Percentiles rank a stretch among this genome's conserved stretches.
These are phyloP conservation scores for Lithophane ornitopus DNA, from an alignment of 2,888 invertebrate genomes.

Conservation along the genomic window DNA sequence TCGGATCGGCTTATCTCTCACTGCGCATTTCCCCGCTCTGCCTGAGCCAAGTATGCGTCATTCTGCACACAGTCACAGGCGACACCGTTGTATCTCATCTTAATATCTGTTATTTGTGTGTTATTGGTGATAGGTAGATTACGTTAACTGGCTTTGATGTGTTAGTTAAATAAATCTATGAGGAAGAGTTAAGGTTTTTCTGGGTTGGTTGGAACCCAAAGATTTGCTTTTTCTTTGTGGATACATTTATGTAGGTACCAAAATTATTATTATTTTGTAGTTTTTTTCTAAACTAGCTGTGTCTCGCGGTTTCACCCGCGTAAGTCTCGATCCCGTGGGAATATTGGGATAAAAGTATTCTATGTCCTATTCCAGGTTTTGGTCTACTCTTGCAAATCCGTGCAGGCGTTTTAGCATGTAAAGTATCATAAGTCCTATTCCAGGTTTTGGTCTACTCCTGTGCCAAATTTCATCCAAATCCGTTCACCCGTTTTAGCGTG, in stretches of 20 bases:
- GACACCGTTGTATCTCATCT: conserved; percentile 73
- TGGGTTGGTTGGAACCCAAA: no score
- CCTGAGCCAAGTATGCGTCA: conserved; percentile 86
- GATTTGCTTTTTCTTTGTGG: neutral
- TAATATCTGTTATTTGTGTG: conserved; percentile 66
- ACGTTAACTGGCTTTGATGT: neutral
- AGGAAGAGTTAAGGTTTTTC: neutral
- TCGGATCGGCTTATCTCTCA: conserved; percentile 88
- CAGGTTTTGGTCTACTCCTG: no score
- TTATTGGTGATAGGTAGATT: conserved; percentile 35
- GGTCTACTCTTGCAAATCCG: no score
- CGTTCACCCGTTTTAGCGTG: no score
- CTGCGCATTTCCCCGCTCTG: conserved; percentile 87
- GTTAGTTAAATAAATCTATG: neutral
- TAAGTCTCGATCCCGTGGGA: no score
- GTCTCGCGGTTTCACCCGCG: no score
- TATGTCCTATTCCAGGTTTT: no score
- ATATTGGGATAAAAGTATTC: no score
- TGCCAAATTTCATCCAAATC: no score
- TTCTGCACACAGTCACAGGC: conserved; percentile 67
- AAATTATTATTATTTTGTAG: neutral
- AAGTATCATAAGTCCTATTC: no score
- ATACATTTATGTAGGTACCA: neutral
- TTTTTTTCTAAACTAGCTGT: no score
- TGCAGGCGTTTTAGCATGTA: no score